Evolutionary conservation across 1,140 invertebrate genomes (phyloP), one percentile per base, ranked within the genome.

Genomic region (Euura saliciscinereae): DNA sequence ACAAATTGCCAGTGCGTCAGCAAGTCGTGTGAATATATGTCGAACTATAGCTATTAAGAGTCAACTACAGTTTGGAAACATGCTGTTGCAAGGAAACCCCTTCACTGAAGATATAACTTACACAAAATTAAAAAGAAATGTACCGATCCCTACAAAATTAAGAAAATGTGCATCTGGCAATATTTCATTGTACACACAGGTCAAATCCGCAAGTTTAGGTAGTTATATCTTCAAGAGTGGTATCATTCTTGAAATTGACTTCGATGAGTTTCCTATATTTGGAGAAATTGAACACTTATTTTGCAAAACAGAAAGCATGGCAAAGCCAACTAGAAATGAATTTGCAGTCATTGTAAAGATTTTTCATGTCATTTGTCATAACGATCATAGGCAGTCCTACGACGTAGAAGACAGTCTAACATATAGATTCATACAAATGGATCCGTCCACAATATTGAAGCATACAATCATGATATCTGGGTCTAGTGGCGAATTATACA

Each of bases 51-150:
- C 28, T 59, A 70, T 66, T 45, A 75, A 73, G 59, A 59, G 74
- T 68, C 74, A 77, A 43, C 65, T 77, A 45, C 69, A 73, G 68
- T 71, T 71, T 4, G 51, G 68, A 65, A 65, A 70, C 44, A 59
- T 68, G 64, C 67, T 75, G 13, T 43, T 68, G n/a, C 13, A 5
- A 73, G 13, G 46, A 51, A 51, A 51, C 46, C 46, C 46, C 7
- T 51, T 51, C 46, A n/a, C 46, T 51, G 46, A 8, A 8, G n/a
- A 51, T 51, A 51, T 51, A 8, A 51, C 46, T 7, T 51, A 51
- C 46, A 70, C 45, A 45, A 43, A n/a, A 44, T 64, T 68, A 11
- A 64, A 8, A 45, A 42, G 28, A 45, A 3, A 46, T 70, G 3
- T 70, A 13, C 69, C 28, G 4, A 64, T 13, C 64, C 65, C 42